These are phyloP conservation scores for Synanthedon formicaeformis DNA, from an alignment of 2,888 invertebrate genomes.

Conservation along the genomic window DNA sequence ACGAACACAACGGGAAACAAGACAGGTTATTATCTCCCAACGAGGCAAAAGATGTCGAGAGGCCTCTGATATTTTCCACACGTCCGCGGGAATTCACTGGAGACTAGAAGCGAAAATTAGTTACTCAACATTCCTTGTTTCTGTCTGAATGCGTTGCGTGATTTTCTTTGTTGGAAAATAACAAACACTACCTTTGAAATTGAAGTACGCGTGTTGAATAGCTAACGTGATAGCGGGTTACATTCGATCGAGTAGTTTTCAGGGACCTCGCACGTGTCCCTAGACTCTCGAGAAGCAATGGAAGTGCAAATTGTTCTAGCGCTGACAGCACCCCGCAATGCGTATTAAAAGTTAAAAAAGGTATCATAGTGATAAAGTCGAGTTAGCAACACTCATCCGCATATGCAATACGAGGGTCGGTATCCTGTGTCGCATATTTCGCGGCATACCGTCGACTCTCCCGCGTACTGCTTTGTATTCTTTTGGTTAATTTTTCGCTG, in stretches of 20 bases:
- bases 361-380: constrained; percentile 21
- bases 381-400: constrained; percentile 11
- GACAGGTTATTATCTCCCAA: constrained; percentile 66
- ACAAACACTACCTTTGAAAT: constrained; percentile 62
- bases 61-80: constrained; percentile 65
- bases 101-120: constrained; percentile 67
- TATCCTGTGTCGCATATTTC: constrained; percentile 40
- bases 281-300: background rate
- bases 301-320: constrained; percentile 9
- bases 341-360: constrained; percentile 15
- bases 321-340: constrained; percentile 9
- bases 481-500: constrained; percentile 55
- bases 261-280: too few species aligned
- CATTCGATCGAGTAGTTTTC: too few species aligned
- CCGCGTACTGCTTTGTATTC: constrained; percentile 41
- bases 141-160: constrained; percentile 56
- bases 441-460: constrained; percentile 31
- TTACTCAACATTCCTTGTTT: constrained; percentile 65
- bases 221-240: background rate
- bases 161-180: constrained; percentile 67
- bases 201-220: constrained; percentile 52
- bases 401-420: background rate
- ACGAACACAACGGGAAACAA: constrained; percentile 55
- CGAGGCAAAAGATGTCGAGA: constrained; percentile 53
- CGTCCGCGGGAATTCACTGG: constrained; percentile 62